Evolutionary conservation across 2,797 vertebrate genomes (phyloP).

Genomic region (Lophotriccus pileatus): DNA sequence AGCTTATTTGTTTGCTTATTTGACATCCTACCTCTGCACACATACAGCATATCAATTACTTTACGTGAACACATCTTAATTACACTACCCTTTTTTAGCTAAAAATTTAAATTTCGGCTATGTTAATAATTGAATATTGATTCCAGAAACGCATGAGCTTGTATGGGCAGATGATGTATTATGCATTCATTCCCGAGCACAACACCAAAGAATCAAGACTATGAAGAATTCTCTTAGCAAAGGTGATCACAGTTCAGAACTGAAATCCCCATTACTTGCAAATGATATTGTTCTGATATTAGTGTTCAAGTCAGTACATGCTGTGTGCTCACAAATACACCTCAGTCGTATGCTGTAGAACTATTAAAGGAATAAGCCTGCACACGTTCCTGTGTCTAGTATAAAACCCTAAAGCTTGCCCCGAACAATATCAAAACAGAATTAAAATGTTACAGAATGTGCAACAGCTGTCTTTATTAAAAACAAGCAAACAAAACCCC

Average conservation of each 20-base stretch:
- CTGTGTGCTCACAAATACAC: not conserved
- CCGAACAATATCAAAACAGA: not conserved
- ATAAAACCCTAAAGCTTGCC: not conserved
- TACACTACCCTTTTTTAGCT: not conserved
- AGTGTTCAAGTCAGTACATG: not conserved
- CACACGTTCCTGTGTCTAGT: not conserved
- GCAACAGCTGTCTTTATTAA: not conserved
- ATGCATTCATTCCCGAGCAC: not conserved
- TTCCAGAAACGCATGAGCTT: not conserved
- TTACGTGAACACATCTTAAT: not conserved
- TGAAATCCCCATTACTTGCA: conserved; percentile 10
- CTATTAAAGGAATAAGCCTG: not conserved
- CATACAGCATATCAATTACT: not conserved
- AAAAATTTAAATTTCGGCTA: not conserved
- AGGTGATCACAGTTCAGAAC: not conserved
- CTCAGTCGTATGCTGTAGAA: not conserved
- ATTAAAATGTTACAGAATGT: not conserved
- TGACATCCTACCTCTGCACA: conserved; percentile 14
- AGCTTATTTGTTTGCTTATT: conserved; percentile 36
- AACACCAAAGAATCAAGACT: not conserved
- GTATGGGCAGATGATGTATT: not conserved
- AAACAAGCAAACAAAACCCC: not conserved
- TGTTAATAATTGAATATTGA: conserved; percentile 18
- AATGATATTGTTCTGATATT: not conserved
- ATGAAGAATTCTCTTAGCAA: not conserved